phyloP scores from a whole-genome alignment of 1,140 invertebrate species.

The Scaptomyza pallida region DNA sequence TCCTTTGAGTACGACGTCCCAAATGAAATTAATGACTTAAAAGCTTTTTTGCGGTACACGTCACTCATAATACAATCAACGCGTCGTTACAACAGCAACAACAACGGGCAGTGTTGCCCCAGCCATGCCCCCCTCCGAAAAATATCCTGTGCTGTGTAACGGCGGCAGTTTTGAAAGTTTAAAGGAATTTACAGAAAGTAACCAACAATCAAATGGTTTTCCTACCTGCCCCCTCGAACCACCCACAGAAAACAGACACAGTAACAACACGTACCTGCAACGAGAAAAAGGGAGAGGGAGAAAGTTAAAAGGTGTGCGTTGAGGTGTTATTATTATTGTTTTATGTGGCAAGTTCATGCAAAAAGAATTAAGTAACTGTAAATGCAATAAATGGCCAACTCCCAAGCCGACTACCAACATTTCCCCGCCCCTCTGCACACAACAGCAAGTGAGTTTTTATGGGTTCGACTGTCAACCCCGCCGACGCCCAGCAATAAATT shows the following conservation, averaged over 20 bases:
- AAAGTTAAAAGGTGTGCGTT: slow-evolving; percentile 47
- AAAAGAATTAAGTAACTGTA: slow-evolving; percentile 80
- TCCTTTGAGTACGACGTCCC: slow-evolving; percentile 67
- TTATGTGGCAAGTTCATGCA: slow-evolving; percentile 79
- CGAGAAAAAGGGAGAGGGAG: slow-evolving; percentile 17
- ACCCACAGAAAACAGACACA: slow-evolving; percentile 15
- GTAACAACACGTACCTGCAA: slow-evolving; percentile 45
- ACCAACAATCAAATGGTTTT: slow-evolving; percentile 65
- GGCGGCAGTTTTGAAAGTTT: slow-evolving; percentile 56
- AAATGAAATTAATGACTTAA: slow-evolving; percentile 81
- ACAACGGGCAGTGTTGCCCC: slow-evolving; percentile 23
- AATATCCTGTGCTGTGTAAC: slow-evolving; percentile 62
- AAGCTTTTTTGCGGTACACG: slow-evolving; percentile 79
- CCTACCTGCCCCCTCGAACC: slow-evolving; percentile 53
- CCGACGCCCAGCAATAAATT: slow-evolving; percentile 75
- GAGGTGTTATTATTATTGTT: slow-evolving; percentile 66
- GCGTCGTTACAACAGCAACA: slow-evolving; percentile 57
- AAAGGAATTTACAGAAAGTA: slow-evolving; percentile 68
- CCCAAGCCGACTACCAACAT: neutral
- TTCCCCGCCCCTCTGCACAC: neutral
- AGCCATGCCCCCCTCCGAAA: slow-evolving; percentile 19
- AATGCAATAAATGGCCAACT: slow-evolving; percentile 68
- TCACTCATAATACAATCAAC: slow-evolving; percentile 81
- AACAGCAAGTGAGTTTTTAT: slow-evolving; percentile 60
- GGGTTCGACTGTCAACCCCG: slow-evolving; percentile 76